Percentiles rank a stretch among this genome's conserved stretches.
phyloP scores from a whole-genome alignment of 2,888 invertebrate species.

The Pristionchus fissidentatus region DNA sequence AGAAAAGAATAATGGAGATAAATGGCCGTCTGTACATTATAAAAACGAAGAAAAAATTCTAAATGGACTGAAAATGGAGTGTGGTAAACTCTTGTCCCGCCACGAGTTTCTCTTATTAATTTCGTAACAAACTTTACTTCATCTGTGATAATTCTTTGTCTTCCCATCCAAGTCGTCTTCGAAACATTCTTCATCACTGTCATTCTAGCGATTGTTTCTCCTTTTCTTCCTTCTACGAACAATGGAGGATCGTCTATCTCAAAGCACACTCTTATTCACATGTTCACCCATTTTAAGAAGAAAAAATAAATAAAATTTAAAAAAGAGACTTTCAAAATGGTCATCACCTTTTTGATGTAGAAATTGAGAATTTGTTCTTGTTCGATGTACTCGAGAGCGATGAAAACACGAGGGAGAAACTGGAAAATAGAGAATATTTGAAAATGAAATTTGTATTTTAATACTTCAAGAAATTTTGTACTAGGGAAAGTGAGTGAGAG shows the following conservation, averaged over 20 bases:
- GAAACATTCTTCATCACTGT: constrained; percentile 15
- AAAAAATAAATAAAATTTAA: too few relatives aligned
- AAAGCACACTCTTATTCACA: not conserved
- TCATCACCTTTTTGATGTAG: constrained; percentile 44
- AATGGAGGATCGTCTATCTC: constrained; percentile 39
- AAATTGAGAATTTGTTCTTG: constrained; percentile 35
- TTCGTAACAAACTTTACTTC: not conserved
- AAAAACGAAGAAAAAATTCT: too few relatives aligned
- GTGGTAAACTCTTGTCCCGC: too few relatives aligned
- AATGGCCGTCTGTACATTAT: too few relatives aligned
- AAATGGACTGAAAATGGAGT: too few relatives aligned
- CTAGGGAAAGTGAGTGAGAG: too few relatives aligned
- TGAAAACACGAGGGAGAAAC: constrained; percentile 33
- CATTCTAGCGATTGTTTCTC: not conserved
- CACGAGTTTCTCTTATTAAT: too few relatives aligned
- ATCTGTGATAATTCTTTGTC: constrained; percentile 21
- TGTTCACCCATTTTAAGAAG: not conserved
- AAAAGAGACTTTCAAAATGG: too few relatives aligned
- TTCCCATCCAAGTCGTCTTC: constrained; percentile 41
- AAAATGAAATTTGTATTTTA: not conserved
- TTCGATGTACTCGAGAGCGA: constrained; percentile 41
- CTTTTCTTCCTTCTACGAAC: constrained; percentile 6
- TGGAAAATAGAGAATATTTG: not conserved
- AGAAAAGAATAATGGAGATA: too few relatives aligned
- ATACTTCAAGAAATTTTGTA: too few relatives aligned